Evolutionary conservation across 2,888 invertebrate species (phyloP).

Genomic region (Actias luna): DNA sequence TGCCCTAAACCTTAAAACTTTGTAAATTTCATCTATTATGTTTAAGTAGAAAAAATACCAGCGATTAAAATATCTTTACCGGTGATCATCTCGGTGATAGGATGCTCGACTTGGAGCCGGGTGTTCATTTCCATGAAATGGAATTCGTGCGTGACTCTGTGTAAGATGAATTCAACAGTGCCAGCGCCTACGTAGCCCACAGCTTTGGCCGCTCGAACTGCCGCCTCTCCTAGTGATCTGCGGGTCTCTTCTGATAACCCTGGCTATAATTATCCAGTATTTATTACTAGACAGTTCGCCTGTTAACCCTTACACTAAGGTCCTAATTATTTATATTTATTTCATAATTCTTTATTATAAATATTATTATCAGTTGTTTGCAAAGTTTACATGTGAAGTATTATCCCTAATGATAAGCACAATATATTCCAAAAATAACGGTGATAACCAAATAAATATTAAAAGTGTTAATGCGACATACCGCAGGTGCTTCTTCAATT

Average conservation of each 20-base stretch:
- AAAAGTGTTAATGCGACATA: slow-evolving; percentile 63
- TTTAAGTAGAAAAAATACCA: background rate
- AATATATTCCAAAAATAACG: too few species aligned
- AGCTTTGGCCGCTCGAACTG: slow-evolving; percentile 95
- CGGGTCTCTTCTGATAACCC: slow-evolving; percentile 90
- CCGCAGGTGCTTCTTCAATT: slow-evolving; percentile 98
- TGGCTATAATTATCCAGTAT: slow-evolving; percentile 88
- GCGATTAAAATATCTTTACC: slow-evolving; percentile 57
- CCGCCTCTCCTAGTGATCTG: slow-evolving; percentile 91
- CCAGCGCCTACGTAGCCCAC: slow-evolving; percentile 99
- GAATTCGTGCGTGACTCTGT: slow-evolving; percentile 91
- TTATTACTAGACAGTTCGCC: too few species aligned
- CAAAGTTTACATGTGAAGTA: too few species aligned
- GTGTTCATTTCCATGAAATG: slow-evolving; percentile 99
- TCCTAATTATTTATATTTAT: too few species aligned
- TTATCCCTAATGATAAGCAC: too few species aligned
- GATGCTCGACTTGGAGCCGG: slow-evolving; percentile 96
- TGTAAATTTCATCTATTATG: too few species aligned
- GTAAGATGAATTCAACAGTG: slow-evolving; percentile 98
- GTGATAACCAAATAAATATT: background rate
- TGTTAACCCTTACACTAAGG: too few species aligned
- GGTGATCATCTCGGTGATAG: slow-evolving; percentile 98
- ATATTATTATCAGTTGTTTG: too few species aligned
- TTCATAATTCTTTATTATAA: too few species aligned
- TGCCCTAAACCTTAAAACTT: too few species aligned